Percentiles rank a stretch among this genome's conserved stretches.
Evolutionary conservation across 1,140 invertebrate species (phyloP).

Genomic region (Orius laevigatus): DNA sequence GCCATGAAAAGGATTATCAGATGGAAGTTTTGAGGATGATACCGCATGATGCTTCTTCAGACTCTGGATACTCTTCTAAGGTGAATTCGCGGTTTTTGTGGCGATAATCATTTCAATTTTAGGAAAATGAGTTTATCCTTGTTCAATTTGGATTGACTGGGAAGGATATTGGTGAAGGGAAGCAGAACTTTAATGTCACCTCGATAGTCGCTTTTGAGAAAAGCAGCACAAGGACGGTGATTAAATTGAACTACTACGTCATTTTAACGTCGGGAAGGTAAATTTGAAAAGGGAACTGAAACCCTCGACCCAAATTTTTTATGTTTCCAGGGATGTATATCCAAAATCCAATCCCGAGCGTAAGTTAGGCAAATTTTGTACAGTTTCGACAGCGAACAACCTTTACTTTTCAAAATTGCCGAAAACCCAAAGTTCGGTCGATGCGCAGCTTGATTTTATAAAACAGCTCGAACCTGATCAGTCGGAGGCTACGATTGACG

Average conservation of each 20-base stretch:
- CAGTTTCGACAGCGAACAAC: slow-evolving; percentile 32
- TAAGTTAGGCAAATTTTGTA: slow-evolving; percentile 44
- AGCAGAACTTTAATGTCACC: slow-evolving; percentile 48
- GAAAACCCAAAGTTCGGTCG: slow-evolving; percentile 11
- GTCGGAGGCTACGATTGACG: slow-evolving; percentile 2
- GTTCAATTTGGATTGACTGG: slow-evolving; percentile 40
- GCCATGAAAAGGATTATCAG: slow-evolving; percentile 48
- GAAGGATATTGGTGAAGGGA: slow-evolving; percentile 41
- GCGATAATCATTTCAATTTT: slow-evolving; percentile 17
- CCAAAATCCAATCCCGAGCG: slow-evolving; percentile 48
- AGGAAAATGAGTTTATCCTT: slow-evolving; percentile 39
- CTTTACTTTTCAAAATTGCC: no score
- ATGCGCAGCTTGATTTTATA: not conserved
- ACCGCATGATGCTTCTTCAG: slow-evolving; percentile 20
- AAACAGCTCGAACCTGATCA: not conserved
- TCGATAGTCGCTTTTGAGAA: slow-evolving; percentile 45
- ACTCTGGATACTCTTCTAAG: no score
- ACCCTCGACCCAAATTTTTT: not conserved
- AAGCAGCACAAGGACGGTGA: slow-evolving; percentile 28
- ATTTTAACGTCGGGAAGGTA: slow-evolving; percentile 48
- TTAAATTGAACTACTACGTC: slow-evolving; percentile 55
- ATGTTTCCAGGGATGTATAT: slow-evolving; percentile 40
- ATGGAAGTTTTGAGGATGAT: slow-evolving; percentile 55
- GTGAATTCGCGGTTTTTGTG: not conserved
- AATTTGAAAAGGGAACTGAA: not conserved